Base-by-base conservation (phyloP, 1,140 invertebrate species). In the Triops cancriformis region DNA sequence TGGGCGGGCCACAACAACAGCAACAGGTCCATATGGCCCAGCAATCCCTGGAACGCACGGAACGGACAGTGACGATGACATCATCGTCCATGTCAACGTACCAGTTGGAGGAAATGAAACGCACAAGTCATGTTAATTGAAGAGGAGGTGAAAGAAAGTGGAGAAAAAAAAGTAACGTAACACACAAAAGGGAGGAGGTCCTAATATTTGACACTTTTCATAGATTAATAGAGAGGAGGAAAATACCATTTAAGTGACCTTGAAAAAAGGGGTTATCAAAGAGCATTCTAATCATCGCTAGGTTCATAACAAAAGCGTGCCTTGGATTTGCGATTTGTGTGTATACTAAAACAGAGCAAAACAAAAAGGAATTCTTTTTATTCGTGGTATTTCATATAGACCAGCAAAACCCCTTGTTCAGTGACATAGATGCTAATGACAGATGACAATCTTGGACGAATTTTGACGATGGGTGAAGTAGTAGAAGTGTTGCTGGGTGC, bases 41-140 rank as follows among this genome's bases (percentile, higher is more conserved):
- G 42, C 73, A 26, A 78, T 37, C 41, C 26, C 18, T 41, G 42
- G 72, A 78, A 37, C 28, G 77, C 11, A 45, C 42, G 5, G 77
- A 78, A 73, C 41, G 41, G 37, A 74, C 72, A 1, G 72, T 72
- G 41, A 78, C 43, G 77, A 41, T 64, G 45, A 51, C 73, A 26
- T 77, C 76, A 23, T 31, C 76, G 26, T 31, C 26, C 76, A 78
- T 43, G 45, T 31, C 27, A 26, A 73, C 73, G 42, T 42, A 43
- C 43, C 42, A 45, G n/a, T 11, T 78, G 72, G 23, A 78, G 43
- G 51, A 78, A 27, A 78, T 43, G 26, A 73, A 78, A 64, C 51
- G 51, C 51, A 64, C 51, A 64, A 64, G 51, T 64, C 51, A 64
- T 64, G 23, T n/a, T 23, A 64, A 64, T 64, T 64, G 23, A 64